A percentile compares a stretch with the other conserved stretches of the same genome.
These are phyloP conservation scores for Eurytoma californica DNA, from an alignment of 2,888 invertebrate species.

Conservation along the genomic window DNA sequence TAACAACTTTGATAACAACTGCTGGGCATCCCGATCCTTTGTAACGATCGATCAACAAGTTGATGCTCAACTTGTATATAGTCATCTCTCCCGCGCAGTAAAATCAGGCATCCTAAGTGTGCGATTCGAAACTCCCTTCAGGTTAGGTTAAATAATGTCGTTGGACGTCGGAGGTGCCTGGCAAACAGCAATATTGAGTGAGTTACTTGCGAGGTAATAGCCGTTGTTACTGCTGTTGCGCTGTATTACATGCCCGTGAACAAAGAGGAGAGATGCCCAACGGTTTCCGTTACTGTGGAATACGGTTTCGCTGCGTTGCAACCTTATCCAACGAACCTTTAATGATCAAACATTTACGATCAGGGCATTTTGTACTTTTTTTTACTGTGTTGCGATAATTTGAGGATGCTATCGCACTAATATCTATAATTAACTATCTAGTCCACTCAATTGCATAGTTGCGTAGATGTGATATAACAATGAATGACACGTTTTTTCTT, in stretches of 20 bases:
- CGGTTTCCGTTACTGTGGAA: not conserved
- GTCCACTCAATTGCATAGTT: too few species aligned
- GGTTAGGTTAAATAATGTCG: not conserved
- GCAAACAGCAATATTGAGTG: slow-evolving; percentile 37
- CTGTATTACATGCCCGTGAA: not conserved
- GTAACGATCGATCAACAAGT: slow-evolving; percentile 40
- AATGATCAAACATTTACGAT: too few species aligned
- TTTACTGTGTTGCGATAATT: too few species aligned
- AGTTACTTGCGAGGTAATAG: slow-evolving; percentile 37
- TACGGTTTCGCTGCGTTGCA: not conserved
- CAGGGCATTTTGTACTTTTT: too few species aligned
- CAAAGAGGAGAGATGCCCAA: not conserved
- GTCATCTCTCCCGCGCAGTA: not conserved
- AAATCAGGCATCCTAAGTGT: slow-evolving; percentile 36
- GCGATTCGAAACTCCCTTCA: slow-evolving; percentile 3
- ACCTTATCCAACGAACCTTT: too few species aligned
- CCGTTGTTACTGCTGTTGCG: not conserved
- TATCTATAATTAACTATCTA: too few species aligned
- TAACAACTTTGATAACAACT: not conserved
- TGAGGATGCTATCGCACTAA: too few species aligned
- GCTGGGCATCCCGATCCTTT: not conserved
- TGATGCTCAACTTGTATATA: not conserved
- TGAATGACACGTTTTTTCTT: too few species aligned
- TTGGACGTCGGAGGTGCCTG: not conserved
- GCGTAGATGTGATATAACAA: too few species aligned